Evolutionary conservation across 1,140 invertebrate species (phyloP), one percentile per base, ranked within the genome.

Genomic region (Tetramorium alpestre): DNA sequence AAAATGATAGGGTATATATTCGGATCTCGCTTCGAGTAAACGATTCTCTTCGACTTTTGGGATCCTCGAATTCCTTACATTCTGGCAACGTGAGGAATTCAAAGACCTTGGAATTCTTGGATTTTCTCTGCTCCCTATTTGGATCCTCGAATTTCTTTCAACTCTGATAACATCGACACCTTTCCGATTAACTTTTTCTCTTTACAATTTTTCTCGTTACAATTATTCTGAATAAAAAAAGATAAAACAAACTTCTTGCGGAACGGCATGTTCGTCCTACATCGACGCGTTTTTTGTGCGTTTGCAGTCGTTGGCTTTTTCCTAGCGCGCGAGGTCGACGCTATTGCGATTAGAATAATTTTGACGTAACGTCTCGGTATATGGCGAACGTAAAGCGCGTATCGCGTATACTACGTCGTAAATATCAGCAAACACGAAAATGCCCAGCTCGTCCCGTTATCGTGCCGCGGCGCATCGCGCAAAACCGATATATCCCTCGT

Each of bases 371-470:
- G n/a, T 58, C 22, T 38, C 18, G 13, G 18, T 10, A 16, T 11
- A 58, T 3, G 41, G 18, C 38, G 16, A 62, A 10, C 22, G 56
- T 62, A 28, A 58, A 58, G 7, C n/a, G n/a, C 1, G 47, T 7
- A 47, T 47, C 7, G 22, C 67, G 10, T 49, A 16, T 38, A 33
- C 1, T 28, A 13, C 18, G 16, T 70, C 22, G 38, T 58, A 81
- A 82, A 72, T 60, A 81, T 70, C 65, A 25, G 64, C 49, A 33
- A 56, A 58, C 65, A 33, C 67, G 38, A 82, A 47, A 73, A 82
- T 33, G 73, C 16, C n/a, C 47, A n/a, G 6, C 13, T 67, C 60
- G 18, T 80, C 33, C 76, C 62, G 77, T 80, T 80, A 80, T 78
- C 60, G n/a, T 67, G n/a, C 18, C 18, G 38, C 49, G 49, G 10